phyloP scores from a whole-genome alignment of 2,113 vertebrate genomes.

The Lates calcarifer region DNA sequence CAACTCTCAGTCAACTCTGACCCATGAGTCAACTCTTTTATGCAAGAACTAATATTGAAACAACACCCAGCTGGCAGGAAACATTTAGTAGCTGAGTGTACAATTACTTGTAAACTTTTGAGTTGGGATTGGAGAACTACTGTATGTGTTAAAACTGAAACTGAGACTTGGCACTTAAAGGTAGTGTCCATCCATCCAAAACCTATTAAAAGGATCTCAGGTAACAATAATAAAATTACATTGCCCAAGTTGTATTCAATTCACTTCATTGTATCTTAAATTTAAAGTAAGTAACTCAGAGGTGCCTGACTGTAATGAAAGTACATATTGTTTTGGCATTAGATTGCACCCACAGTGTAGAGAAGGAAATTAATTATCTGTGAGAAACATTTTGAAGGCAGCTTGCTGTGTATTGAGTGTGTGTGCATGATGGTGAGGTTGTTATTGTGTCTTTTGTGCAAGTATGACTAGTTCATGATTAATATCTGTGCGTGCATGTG shows the following conservation, averaged over 20 bases:
- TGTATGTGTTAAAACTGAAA: background rate
- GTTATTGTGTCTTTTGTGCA: slow-evolving; percentile 28
- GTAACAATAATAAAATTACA: background rate
- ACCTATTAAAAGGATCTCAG: background rate
- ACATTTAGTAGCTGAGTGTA: background rate
- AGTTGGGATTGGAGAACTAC: background rate
- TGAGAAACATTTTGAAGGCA: slow-evolving; percentile 9
- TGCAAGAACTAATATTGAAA: no score
- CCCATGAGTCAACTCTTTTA: background rate
- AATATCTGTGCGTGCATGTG: no score
- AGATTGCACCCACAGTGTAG: background rate
- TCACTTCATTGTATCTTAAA: background rate
- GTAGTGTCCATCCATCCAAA: background rate
- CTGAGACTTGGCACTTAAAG: background rate
- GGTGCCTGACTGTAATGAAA: slow-evolving; percentile 6
- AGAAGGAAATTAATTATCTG: slow-evolving; percentile 34
- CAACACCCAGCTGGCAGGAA: background rate
- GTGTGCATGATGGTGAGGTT: background rate
- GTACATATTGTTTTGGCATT: background rate
- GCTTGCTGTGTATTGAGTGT: background rate
- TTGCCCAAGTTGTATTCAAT: background rate
- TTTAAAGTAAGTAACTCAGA: slow-evolving; percentile 10
- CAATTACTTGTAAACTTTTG: background rate
- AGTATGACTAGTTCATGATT: slow-evolving; percentile 56
- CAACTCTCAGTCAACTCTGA: background rate